Percentiles rank a stretch among this genome's conserved stretches.
These are phyloP conservation scores for Tenthredo livida DNA, from an alignment of 2,888 invertebrate species.

Conservation along the genomic window DNA sequence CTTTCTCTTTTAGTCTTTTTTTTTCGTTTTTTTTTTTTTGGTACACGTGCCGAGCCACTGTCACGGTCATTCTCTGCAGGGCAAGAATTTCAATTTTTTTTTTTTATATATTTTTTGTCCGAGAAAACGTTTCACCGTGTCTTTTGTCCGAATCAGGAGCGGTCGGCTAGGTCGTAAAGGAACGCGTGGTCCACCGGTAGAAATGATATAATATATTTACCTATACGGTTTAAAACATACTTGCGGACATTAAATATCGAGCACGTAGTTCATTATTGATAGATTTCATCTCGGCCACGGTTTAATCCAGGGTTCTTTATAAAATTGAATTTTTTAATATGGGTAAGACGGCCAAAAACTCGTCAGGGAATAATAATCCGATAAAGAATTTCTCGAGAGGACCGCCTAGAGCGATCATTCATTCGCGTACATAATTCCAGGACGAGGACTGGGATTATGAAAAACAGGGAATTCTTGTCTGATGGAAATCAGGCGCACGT, in stretches of 20 bases:
- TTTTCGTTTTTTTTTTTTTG: constrained; percentile 49
- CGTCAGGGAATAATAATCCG: constrained; percentile 18
- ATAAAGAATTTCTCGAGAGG: constrained; percentile 10
- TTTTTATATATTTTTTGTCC: neutral
- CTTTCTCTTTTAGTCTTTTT: constrained; percentile 53
- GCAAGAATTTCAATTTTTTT: neutral
- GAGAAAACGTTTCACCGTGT: neutral
- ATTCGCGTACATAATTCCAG: constrained; percentile 23
- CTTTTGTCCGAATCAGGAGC: constrained; percentile 22
- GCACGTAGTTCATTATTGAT: constrained; percentile 4
- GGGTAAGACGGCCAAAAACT: constrained; percentile 10
- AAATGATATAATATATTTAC: neutral
- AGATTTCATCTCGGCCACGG: neutral
- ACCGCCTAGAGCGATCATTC: constrained; percentile 30
- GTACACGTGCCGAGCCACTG: constrained; percentile 57
- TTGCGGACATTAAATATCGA: constrained; percentile 9
- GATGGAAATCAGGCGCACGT: constrained; percentile 22
- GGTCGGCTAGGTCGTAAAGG: constrained; percentile 42
- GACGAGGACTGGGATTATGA: neutral
- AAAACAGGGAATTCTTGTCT: constrained; percentile 12
- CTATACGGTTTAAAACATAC: neutral
- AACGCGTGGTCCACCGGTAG: neutral
- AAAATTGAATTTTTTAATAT: constrained; percentile 9
- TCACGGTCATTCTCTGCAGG: constrained; percentile 59
- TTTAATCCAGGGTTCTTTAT: constrained; percentile 4